Evolutionary conservation across 2,888 invertebrate species (phyloP), one percentile per base, ranked within the genome.

Genomic region (Pristionchus japonicus): DNA sequence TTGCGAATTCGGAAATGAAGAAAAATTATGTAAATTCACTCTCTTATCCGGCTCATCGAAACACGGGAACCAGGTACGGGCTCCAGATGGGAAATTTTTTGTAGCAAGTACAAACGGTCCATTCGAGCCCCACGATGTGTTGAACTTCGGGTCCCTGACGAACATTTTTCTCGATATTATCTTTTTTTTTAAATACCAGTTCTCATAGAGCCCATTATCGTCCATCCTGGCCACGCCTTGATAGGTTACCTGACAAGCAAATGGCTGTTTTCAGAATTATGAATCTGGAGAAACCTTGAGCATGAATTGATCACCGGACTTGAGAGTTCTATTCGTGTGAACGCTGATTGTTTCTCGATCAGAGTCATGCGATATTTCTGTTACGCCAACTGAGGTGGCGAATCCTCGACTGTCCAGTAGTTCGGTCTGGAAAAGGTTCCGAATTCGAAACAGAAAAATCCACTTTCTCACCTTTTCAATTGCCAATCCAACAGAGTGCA

Each of bases 101-200:
- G 77, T 47, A 1, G 43, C 17, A 11, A 77, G 77, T 27, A 77
- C 23, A 43, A 43, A 77, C 7, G 23, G 40, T n/a, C 27, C 77
- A 27, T 64, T 64, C 15, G 77, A 77, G 3, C 15, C 43, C n/a
- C 13, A 3, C 27, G 43, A 43, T 43, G 43, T 47, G 43, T 37
- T 70, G 37, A 70, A 77, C 27, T 77, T 77, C n/a, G 77, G 43
- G 43, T 77, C 43, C 77, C 77, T 77, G n/a, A n/a, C n/a, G n/a
- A n/a, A n/a, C n/a, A n/a, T n/a, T n/a, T n/a, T 6, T 17, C 17
- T 9, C 34, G 23, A n/a, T 43, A 37, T 3, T 20, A 43, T 4
- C 3, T 1, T n/a, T n/a, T n/a, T n/a, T n/a, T 31, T 43, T 57
- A 3, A 57, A 57, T n/a, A 77, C 43, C 77, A 77, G 77, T 27